Percentiles rank a stretch among this genome's conserved stretches.
Evolutionary conservation across 2,888 invertebrate species (phyloP).

Genomic region (Bellardia pandia): DNA sequence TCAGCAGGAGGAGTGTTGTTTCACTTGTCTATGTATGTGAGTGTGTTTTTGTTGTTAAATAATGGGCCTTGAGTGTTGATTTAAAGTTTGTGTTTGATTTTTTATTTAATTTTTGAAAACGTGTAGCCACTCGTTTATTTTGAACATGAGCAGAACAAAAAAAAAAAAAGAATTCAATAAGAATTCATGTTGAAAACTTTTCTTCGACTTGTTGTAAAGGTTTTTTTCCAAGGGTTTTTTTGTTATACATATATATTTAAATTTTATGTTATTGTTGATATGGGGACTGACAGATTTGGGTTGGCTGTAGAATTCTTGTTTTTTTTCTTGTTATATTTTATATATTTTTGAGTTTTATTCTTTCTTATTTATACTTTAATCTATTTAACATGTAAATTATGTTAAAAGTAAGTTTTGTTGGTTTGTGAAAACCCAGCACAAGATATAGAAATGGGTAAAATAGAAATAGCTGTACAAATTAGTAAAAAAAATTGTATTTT

Average conservation of each 20-base stretch:
- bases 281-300: constrained; percentile 74
- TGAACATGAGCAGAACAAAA: background rate
- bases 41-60: constrained; percentile 42
- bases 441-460: background rate
- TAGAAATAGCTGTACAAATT: too few relatives aligned
- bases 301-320: constrained; percentile 44
- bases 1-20: background rate
- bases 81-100: constrained; percentile 60
- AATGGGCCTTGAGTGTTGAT: constrained; percentile 62
- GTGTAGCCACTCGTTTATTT: constrained; percentile 26
- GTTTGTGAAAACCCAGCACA: constrained; percentile 3
- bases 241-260: constrained; percentile 70
- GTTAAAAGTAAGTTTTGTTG: constrained; percentile 26
- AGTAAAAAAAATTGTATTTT: background rate
- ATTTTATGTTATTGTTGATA: constrained; percentile 70
- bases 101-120: constrained; percentile 22
- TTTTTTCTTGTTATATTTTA: background rate
- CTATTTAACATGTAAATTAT: constrained; percentile 71
- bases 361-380: constrained; percentile 52
- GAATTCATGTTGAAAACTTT: constrained; percentile 69
- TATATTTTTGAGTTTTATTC: constrained; percentile 40
- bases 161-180: constrained; percentile 55
- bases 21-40: constrained; percentile 10
- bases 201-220: background rate
- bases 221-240: constrained; percentile 50